A percentile compares a stretch with the other conserved stretches of the same genome.
Conservation (phyloP, 2,113 vertebrate species). For the Notothenia rossii region DNA sequence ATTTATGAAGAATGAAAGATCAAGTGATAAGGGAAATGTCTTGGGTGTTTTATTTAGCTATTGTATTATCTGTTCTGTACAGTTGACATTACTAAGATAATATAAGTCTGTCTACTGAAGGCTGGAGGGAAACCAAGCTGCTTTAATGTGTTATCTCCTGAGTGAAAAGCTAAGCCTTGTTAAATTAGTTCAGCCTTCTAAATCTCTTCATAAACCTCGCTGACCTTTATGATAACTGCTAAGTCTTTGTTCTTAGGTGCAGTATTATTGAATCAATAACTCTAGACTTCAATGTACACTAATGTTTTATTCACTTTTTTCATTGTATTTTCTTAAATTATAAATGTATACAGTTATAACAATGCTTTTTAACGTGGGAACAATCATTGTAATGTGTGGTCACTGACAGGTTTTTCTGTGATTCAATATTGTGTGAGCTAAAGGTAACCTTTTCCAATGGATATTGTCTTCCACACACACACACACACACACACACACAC, state of each 20-base stretch:
- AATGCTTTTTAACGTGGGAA: not conserved
- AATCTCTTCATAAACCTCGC: constrained; percentile 25
- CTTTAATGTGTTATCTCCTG: constrained; percentile 2
- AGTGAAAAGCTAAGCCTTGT: constrained; percentile 21
- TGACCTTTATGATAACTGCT: constrained; percentile 26
- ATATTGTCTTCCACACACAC: not conserved
- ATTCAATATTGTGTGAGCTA: too few relatives aligned
- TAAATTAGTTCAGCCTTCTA: constrained; percentile 10
- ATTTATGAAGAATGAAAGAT: too few relatives aligned
- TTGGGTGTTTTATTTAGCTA: too few relatives aligned
- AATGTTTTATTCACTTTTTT: not conserved
- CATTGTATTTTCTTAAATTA: not conserved
- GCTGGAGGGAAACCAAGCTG: not conserved
- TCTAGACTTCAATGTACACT: not conserved
- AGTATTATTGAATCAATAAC: constrained; percentile 1
- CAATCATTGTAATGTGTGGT: too few relatives aligned
- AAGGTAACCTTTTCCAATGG: too few relatives aligned
- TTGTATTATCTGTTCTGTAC: not conserved
- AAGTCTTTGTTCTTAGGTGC: not conserved
- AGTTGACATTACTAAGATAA: not conserved
- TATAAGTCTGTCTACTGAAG: not conserved
- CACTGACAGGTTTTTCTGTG: not conserved
- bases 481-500: constrained; percentile 12
- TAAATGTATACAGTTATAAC: too few relatives aligned
- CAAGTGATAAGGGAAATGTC: too few relatives aligned